Evolutionary conservation across 1,140 invertebrate species (phyloP), one percentile per base, ranked within the genome.

Genomic region (Microvelia longipes): DNA sequence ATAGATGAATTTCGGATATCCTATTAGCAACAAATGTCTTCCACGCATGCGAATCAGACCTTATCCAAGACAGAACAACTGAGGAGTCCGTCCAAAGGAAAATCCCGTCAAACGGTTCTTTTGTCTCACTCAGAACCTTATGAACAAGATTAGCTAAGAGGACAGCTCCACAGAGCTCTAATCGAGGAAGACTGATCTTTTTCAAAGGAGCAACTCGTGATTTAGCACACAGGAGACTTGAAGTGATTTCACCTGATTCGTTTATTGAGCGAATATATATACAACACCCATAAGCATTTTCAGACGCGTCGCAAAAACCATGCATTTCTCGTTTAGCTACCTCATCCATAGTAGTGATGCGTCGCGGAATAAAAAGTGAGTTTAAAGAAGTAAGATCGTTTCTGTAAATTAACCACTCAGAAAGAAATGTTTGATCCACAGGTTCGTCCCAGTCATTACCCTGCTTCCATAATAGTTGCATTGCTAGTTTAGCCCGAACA

Each of bases 151-250:
- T 74, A 1, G 78, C 74, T 5, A 82, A 69, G 19, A 82, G 66
- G 1, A 77, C 63, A 5, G 82, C 81, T 11, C 76, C 81, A 68
- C 74, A 77, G 24, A 84, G 73, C 74, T 84, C 83, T 26, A 84
- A 73, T 71, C 80, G 67, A 5, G 83, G 82, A 28, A 85, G 75
- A n/a, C 79, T 77, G 1, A 73, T 66, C 0, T n/a, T 30, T 25
- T 75, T 74, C 26, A 74, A 28, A 15, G 75, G 72, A 19, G 72
- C 68, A 0, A 74, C 68, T 50, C 72, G 68, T 15, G 73, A 71
- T 68, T 74, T 76, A 0, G 71, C 69, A 27, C 61, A 68, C 1
- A 75, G 13, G 28, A 72, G 70, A n/a, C 64, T 30, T 2, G 71
- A 61, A 13, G 67, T n/a, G 27, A 64, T 68, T 68, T 72, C 65